phyloP scores from a whole-genome alignment of 2,888 invertebrate species.

The Agapostemon virescens region DNA sequence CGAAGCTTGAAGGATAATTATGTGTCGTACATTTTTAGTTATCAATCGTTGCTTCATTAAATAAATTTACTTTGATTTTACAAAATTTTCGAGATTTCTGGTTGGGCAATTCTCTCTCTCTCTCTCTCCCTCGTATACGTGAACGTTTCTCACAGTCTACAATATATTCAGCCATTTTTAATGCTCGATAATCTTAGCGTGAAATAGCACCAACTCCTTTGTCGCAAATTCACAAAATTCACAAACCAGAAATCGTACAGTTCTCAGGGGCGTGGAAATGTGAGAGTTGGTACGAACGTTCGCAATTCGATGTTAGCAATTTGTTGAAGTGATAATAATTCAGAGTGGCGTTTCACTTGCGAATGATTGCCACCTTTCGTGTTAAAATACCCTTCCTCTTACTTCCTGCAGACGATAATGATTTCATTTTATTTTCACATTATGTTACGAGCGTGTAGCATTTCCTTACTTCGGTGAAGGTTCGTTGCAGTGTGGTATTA shows the following conservation, averaged over 20 bases:
- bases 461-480: too few relatives aligned
- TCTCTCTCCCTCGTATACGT: too few relatives aligned
- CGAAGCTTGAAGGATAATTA: too few relatives aligned
- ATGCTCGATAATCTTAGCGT: too few relatives aligned
- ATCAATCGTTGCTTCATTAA: too few relatives aligned
- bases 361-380: background rate
- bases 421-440: conserved; percentile 4
- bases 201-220: background rate
- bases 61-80: too few relatives aligned
- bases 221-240: background rate
- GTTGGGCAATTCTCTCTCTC: too few relatives aligned
- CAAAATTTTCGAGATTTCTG: too few relatives aligned
- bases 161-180: too few relatives aligned
- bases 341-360: background rate
- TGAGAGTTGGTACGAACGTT: background rate
- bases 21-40: too few relatives aligned
- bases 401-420: background rate
- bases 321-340: background rate
- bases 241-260: background rate
- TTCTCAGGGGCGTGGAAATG: background rate
- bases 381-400: background rate
- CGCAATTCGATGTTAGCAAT: background rate
- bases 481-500: background rate
- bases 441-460: background rate
- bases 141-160: too few relatives aligned